phyloP scores from a whole-genome alignment of 2,113 vertebrate genomes.

The Geococcyx californianus region DNA sequence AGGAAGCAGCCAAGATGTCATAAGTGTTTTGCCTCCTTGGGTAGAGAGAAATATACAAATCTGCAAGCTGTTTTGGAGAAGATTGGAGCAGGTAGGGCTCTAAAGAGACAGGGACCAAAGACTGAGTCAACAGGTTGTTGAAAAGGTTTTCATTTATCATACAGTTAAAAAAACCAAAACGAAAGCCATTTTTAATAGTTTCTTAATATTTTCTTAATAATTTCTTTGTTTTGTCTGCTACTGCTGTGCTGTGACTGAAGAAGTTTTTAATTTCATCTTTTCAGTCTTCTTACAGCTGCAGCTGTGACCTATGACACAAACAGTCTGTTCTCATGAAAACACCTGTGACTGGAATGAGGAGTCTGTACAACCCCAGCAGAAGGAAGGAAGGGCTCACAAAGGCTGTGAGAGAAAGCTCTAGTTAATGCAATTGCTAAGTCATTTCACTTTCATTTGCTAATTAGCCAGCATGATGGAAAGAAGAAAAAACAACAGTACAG shows the following conservation, averaged over 20 bases:
- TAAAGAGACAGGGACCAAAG: neutral
- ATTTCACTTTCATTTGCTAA: neutral
- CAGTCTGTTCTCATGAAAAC: neutral
- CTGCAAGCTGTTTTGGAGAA: neutral
- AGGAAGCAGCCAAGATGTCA: neutral
- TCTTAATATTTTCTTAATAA: no score
- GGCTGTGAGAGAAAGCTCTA: neutral
- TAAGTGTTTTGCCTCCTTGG: neutral
- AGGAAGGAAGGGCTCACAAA: neutral
- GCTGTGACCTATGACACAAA: neutral
- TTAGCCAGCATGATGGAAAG: neutral
- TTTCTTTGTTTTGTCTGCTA: neutral
- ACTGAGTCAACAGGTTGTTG: neutral
- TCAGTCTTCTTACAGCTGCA: neutral
- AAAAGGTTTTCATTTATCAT: neutral
- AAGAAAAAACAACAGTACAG: neutral
- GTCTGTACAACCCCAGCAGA: neutral
- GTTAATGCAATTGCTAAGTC: neutral
- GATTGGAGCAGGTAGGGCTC: neutral
- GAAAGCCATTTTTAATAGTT: neutral
- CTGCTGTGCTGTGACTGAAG: neutral
- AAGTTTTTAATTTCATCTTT: slow-evolving; percentile 12
- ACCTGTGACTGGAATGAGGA: neutral
- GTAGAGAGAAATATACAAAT: neutral
- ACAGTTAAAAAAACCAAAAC: neutral